Evolutionary conservation across 2,888 invertebrate species (phyloP), one percentile per base, ranked within the genome.

Genomic region (Heteromurus nitidus): DNA sequence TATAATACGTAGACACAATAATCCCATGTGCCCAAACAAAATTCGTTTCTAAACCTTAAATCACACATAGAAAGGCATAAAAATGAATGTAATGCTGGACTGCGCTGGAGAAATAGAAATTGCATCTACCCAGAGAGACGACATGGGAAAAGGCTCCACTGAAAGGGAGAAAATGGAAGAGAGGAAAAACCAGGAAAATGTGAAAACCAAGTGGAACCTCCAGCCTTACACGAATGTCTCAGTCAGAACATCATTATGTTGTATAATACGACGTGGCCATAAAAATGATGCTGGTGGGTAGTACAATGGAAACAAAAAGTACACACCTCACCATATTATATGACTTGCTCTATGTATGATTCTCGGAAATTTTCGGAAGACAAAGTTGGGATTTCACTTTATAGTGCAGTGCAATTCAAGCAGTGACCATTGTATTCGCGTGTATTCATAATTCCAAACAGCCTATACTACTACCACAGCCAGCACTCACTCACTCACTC

Each of bases 41-140:
- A 62, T 62, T 80, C 80, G 69, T 74, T 80, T 75, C 69, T 60
- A 74, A 74, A 80, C 74, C 74, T 80, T 80, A 80, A 80, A 80
- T 80, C 80, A 74, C 69, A 80, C 69, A 69, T 55, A 68, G 67
- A 67, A 36, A 18, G 53, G 30, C 60, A 31, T 36, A 70, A 64
- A 77, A 69, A 77, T n/a, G n/a, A n/a, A n/a, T n/a, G n/a, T n/a
- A n/a, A n/a, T n/a, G 44, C 65, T 53, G 68, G 70, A 79, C 55
- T 79, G 64, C 65, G 55, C 64, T 65, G 55, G 53, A 64, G 65
- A 72, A 79, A 70, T 55, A 70, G 70, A 65, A 79, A 79, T 72
- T 65, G 79, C 72, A 79, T 65, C 55, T 31, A 42, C 42, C 24
- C 42, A 58, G 76, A 75, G 74, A 76, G 77, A 75, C 26, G 55